Percentiles rank a stretch among this genome's conserved stretches.
Conservation (phyloP, 2,113 vertebrate species). For the Eublepharis macularius region DNA sequence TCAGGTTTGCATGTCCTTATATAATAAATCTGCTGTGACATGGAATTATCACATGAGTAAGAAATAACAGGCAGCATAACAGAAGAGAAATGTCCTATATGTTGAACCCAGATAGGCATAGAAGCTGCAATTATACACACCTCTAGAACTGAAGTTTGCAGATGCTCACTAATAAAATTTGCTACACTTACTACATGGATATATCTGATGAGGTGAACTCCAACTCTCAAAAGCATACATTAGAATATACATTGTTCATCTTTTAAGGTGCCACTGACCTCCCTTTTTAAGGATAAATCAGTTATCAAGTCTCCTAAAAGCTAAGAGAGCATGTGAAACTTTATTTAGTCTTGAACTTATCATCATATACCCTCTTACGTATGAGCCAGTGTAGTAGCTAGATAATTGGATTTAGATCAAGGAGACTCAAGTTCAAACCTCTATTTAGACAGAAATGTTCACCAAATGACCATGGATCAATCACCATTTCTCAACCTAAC, state of each 20-base stretch:
- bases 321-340: background rate
- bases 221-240: too few species aligned
- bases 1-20: background rate
- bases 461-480: too few species aligned
- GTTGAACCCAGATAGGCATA: background rate
- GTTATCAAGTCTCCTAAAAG: background rate
- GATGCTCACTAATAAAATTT: background rate
- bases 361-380: background rate
- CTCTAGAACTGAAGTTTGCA: background rate
- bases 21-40: background rate
- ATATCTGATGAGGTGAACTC: too few species aligned
- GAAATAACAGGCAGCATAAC: background rate
- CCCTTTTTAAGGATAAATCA: background rate
- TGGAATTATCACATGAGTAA: background rate
- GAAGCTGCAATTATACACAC: background rate
- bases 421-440: too few species aligned
- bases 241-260: too few species aligned
- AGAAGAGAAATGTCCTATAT: background rate
- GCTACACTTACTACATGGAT: background rate
- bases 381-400: too few species aligned
- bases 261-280: too few species aligned
- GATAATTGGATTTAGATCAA: too few species aligned
- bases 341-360: background rate
- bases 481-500: too few species aligned
- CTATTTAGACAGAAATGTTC: too few species aligned